Evolutionary conservation across 2,797 vertebrate species (phyloP).

Genomic region (Pyrocephalus nanus): DNA sequence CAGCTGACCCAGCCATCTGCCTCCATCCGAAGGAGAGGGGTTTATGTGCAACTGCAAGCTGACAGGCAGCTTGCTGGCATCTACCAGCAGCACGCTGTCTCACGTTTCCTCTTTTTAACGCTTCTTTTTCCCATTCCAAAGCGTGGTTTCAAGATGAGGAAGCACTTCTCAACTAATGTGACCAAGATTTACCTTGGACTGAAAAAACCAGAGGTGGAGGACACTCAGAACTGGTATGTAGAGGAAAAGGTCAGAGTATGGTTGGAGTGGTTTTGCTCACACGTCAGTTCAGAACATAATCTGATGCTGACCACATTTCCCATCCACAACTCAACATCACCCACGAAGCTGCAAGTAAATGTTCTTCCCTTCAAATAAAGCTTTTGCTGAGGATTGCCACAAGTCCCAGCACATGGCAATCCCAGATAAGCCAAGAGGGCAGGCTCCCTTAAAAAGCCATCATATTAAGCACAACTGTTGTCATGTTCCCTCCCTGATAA

Average conservation of each 20-base stretch:
- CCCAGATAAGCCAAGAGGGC: neutral
- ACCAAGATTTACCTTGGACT: neutral
- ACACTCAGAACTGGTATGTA: neutral
- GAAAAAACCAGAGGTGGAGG: neutral
- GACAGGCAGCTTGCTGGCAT: neutral
- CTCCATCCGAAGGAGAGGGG: neutral
- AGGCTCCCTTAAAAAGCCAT: neutral
- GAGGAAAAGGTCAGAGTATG: neutral
- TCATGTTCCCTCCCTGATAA: neutral
- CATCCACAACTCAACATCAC: neutral
- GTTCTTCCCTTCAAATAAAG: neutral
- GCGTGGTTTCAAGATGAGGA: neutral
- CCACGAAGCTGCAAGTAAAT: neutral
- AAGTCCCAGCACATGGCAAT: neutral
- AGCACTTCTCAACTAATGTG: neutral
- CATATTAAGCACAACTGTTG: neutral
- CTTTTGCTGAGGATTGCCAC: neutral
- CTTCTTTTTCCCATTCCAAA: neutral
- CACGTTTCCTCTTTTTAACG: neutral
- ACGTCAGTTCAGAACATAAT: rapidly evolving
- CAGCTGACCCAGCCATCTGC: conserved; percentile 1
- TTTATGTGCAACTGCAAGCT: neutral
- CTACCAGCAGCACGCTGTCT: neutral
- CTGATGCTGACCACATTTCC: neutral
- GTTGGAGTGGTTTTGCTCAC: neutral